phyloP scores from a whole-genome alignment of 2,797 vertebrate genomes.

The Eurystomus glaucurus region DNA sequence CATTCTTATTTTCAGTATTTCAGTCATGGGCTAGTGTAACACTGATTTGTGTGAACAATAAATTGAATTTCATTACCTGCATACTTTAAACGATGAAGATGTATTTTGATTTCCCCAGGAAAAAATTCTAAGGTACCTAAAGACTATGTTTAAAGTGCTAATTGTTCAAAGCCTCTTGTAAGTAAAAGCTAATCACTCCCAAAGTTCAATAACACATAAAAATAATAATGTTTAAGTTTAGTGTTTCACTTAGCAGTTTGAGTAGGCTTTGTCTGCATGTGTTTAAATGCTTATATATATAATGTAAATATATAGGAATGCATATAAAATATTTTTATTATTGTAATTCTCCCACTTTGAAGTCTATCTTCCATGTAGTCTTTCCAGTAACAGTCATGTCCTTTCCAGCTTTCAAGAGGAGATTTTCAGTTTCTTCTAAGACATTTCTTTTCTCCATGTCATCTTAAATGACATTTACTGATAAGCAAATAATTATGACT shows the following conservation, averaged over 20 bases:
- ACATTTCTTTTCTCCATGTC: not conserved
- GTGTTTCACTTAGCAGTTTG: not conserved
- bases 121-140: constrained; percentile 17
- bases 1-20: constrained; percentile 38
- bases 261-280: not conserved
- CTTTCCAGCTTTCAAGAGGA: constrained; percentile 20
- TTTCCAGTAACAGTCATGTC: not conserved
- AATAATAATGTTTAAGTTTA: not conserved
- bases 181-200: not conserved
- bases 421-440: not conserved
- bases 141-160: not conserved
- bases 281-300: not conserved
- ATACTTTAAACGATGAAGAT: constrained; percentile 41
- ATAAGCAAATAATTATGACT: not conserved
- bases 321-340: not conserved
- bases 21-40: not conserved
- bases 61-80: constrained; percentile 15
- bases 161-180: not conserved
- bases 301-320: not conserved
- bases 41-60: constrained; percentile 28
- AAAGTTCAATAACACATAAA: not conserved
- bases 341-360: constrained; percentile 9
- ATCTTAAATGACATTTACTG: not conserved
- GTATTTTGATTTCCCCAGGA: constrained; percentile 26
- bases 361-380: not conserved